These are phyloP conservation scores for Leistus spinibarbis DNA, from an alignment of 2,888 invertebrate genomes.

Conservation along the genomic window DNA sequence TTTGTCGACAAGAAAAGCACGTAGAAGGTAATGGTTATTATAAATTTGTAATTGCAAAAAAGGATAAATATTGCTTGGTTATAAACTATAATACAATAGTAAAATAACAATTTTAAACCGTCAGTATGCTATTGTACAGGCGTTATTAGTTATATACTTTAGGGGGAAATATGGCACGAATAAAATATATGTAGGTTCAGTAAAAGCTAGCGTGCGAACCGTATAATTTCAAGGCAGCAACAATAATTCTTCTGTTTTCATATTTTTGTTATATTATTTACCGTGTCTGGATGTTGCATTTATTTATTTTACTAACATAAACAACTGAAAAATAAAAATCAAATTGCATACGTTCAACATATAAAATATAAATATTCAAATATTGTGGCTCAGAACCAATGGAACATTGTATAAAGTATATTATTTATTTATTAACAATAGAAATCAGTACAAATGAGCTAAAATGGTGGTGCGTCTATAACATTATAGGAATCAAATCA, in stretches of 20 bases:
- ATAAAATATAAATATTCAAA: not conserved
- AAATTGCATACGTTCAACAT: slow-evolving; percentile 7
- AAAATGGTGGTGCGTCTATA: too few relatives aligned
- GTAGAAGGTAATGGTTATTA: not conserved
- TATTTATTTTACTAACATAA: slow-evolving; percentile 28
- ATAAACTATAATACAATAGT: not conserved
- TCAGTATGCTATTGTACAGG: not conserved
- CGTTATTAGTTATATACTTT: not conserved
- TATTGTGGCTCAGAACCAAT: not conserved
- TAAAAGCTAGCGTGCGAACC: slow-evolving; percentile 27
- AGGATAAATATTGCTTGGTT: not conserved
- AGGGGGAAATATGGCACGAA: not conserved
- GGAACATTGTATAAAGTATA: not conserved
- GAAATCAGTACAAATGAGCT: too few relatives aligned
- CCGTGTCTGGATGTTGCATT: slow-evolving; percentile 15
- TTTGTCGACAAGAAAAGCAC: too few relatives aligned
- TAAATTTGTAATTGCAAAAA: not conserved
- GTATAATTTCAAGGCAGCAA: slow-evolving; percentile 18
- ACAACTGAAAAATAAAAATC: not conserved
- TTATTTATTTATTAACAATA: not conserved
- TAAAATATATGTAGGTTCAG: slow-evolving; percentile 21
- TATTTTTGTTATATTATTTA: slow-evolving; percentile 31
- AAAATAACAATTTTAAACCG: not conserved
- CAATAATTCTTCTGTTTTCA: slow-evolving; percentile 31
- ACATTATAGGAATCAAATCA: too few relatives aligned